These are phyloP conservation scores for Clanis bilineata DNA, from an alignment of 2,888 invertebrate species.

Conservation along the genomic window DNA sequence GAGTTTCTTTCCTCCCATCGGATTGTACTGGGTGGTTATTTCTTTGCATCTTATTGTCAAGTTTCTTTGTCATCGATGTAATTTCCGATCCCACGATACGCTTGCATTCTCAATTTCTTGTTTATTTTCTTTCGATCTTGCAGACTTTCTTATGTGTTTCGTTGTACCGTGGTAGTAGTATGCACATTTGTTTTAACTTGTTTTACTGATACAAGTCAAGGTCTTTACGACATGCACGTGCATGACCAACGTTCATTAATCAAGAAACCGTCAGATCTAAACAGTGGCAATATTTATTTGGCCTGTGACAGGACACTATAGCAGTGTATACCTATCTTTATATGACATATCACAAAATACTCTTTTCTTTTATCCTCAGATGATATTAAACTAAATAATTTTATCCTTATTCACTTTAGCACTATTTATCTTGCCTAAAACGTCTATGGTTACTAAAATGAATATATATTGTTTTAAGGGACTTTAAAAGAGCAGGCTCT, in stretches of 20 bases:
- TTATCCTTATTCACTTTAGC: no score
- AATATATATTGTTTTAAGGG: no score
- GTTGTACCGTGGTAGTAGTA: background rate
- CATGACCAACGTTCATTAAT: background rate
- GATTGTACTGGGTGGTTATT: conserved; percentile 55
- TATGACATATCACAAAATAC: background rate
- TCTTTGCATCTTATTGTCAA: conserved; percentile 1
- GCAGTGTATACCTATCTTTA: background rate
- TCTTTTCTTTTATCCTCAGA: background rate
- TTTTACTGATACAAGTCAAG: background rate
- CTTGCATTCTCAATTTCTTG: background rate
- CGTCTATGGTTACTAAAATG: no score
- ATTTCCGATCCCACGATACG: background rate
- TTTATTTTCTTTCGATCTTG: background rate
- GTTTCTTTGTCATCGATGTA: background rate
- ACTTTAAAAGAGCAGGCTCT: no score
- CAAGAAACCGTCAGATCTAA: background rate
- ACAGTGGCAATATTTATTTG: background rate
- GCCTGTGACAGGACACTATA: background rate
- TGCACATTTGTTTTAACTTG: background rate
- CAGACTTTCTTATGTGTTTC: background rate
- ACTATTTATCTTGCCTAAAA: no score
- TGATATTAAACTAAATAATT: no score
- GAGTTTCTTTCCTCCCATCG: conserved; percentile 31
- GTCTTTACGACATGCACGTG: background rate